A percentile compares a stretch with the other conserved stretches of the same genome.
Conservation (phyloP, 2,113 vertebrate genomes). For the Chaetodon trifascialis region DNA sequence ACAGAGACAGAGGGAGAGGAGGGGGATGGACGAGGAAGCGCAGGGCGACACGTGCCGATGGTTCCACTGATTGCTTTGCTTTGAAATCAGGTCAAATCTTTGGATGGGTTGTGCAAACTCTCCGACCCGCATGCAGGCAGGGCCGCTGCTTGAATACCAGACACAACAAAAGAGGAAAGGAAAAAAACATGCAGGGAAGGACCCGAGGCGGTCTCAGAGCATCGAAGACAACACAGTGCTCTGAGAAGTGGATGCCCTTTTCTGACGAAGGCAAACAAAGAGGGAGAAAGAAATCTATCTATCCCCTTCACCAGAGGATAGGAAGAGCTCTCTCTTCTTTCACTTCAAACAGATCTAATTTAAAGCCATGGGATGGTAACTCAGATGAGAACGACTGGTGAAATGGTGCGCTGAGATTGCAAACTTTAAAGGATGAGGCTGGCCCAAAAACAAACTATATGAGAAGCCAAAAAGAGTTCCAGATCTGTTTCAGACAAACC, state of each 20-base stretch:
- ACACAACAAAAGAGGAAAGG: constrained; percentile 51
- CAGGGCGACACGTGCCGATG: constrained; percentile 67
- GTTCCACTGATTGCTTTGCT: constrained; percentile 68
- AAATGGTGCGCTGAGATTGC: constrained; percentile 4
- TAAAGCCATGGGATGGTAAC: constrained; percentile 25
- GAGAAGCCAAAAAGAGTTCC: not conserved
- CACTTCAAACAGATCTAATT: constrained; percentile 37
- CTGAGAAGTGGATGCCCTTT: constrained; percentile 54
- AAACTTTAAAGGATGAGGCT: constrained; percentile 5
- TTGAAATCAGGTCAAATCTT: constrained; percentile 79
- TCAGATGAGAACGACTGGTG: constrained; percentile 9
- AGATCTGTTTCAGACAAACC: constrained; percentile 11
- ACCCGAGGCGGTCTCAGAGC: constrained; percentile 35
- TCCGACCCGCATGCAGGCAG: constrained; percentile 29
- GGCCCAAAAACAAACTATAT: not conserved
- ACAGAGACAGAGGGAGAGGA: constrained; percentile 42
- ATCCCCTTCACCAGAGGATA: constrained; percentile 28
- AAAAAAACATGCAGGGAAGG: not conserved
- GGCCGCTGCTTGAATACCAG: constrained; percentile 44
- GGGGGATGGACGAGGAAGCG: constrained; percentile 30
- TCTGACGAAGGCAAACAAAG: constrained; percentile 44
- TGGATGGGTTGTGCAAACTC: constrained; percentile 50
- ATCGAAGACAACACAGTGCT: constrained; percentile 25
- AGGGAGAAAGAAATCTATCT: constrained; percentile 7
- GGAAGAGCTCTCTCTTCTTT: constrained; percentile 15